Percentiles rank a stretch among this genome's conserved stretches.
Evolutionary conservation across 2,113 vertebrate genomes (phyloP).

Genomic region (Carassius auratus): DNA sequence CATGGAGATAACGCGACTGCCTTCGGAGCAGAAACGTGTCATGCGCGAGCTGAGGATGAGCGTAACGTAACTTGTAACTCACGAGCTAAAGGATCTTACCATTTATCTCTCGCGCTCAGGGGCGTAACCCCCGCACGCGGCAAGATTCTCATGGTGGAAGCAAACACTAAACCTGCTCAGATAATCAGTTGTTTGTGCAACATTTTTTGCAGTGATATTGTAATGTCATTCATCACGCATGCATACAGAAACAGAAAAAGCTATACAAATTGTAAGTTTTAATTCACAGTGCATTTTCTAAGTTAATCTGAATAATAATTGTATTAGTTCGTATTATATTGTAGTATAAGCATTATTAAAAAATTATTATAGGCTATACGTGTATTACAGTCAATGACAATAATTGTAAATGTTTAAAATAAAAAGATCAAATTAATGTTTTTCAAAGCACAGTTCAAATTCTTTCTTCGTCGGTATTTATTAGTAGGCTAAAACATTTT

Average conservation of each 20-base stretch:
- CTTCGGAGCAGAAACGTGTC: conserved; percentile 40
- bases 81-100: conserved; percentile 45
- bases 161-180: neutral
- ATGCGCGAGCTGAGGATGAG: conserved; percentile 42
- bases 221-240: neutral
- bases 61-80: conserved; percentile 51
- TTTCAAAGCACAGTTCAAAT: neutral
- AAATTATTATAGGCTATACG: no score
- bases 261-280: neutral
- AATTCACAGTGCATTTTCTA: neutral
- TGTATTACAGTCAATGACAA: neutral
- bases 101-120: conserved; percentile 71
- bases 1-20: conserved; percentile 59
- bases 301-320: no score
- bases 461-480: neutral
- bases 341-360: no score
- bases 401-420: neutral
- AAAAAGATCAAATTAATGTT: neutral
- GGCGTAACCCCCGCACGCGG: conserved; percentile 72
- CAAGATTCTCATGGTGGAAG: conserved; percentile 61
- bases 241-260: neutral
- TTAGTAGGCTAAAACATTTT: neutral
- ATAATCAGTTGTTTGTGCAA: neutral
- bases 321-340: no score
- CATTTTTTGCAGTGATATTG: neutral